These are phyloP conservation scores for Poecile montanus DNA, from an alignment of 2,797 vertebrate species.

Conservation along the genomic window DNA sequence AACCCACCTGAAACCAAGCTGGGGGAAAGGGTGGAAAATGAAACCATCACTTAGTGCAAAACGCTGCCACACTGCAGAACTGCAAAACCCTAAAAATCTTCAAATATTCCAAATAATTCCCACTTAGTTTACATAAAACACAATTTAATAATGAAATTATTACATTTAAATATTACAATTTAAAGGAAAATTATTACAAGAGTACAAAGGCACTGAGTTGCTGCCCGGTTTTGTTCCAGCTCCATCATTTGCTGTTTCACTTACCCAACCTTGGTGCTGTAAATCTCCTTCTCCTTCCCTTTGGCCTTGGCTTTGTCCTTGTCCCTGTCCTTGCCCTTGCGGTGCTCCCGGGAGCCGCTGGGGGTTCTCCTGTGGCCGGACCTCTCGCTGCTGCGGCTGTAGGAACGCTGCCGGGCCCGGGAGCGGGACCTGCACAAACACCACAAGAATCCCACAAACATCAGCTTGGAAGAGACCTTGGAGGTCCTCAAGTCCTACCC, in stretches of 20 bases:
- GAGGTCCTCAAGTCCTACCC: too few species aligned
- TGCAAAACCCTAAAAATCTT: neutral
- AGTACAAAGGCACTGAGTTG: rapidly evolving
- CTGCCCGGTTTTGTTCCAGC: rapidly evolving
- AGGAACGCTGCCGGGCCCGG: constrained; percentile 81
- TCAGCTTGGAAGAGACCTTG: too few species aligned
- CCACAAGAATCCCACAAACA: neutral
- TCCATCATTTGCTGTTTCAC: neutral
- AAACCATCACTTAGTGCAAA: neutral
- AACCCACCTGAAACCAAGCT: neutral
- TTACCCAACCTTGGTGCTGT: constrained; percentile 82
- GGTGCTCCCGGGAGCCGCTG: constrained; percentile 81
- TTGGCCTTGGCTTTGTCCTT: constrained; percentile 79
- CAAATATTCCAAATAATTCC: neutral
- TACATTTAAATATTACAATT: too few species aligned
- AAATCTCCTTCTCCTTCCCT: constrained; percentile 77
- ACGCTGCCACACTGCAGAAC: neutral
- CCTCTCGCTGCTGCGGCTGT: constrained; percentile 83
- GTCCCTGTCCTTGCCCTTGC: constrained; percentile 80
- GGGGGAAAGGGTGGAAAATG: neutral
- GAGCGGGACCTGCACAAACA: constrained; percentile 80
- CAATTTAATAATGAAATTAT: rapidly evolving
- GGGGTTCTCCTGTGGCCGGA: constrained; percentile 80
- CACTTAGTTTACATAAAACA: neutral
- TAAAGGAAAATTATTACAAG: neutral